Conservation (phyloP, 2,113 vertebrate species). For the Apus apus region DNA sequence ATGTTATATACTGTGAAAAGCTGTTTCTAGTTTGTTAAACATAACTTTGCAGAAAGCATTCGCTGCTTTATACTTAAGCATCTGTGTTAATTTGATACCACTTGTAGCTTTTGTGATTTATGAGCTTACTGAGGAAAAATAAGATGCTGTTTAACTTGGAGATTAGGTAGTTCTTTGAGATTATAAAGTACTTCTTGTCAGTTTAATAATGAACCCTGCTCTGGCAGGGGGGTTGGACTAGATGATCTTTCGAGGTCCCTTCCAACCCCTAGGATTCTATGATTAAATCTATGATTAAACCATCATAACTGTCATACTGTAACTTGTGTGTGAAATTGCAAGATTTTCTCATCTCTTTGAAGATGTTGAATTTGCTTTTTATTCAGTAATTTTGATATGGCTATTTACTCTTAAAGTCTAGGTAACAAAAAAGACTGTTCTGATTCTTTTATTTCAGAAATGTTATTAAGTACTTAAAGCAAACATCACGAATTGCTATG, state of each 20-base stretch:
- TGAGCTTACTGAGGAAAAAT: background rate
- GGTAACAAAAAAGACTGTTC: background rate
- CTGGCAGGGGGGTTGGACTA: too few species aligned
- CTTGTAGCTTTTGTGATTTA: background rate
- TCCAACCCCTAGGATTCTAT: too few species aligned
- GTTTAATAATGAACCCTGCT: background rate
- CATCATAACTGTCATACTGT: background rate
- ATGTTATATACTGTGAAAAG: background rate
- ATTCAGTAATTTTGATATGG: background rate
- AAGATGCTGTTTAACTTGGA: background rate
- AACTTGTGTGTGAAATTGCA: background rate
- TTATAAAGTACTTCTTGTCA: background rate
- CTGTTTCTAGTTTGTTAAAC: background rate
- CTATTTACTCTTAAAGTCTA: background rate
- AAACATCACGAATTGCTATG: constrained; percentile 90
- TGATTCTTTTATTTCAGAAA: constrained; percentile 72
- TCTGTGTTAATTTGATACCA: background rate
- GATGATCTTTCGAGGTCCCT: too few species aligned
- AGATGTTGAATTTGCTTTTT: background rate
- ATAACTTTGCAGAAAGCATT: background rate
- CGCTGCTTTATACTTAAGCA: background rate
- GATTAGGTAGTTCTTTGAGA: background rate
- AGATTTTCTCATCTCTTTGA: background rate
- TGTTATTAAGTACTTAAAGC: constrained; percentile 92
- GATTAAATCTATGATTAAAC: too few species aligned